Evolutionary conservation across 2,888 invertebrate species (phyloP).

Genomic region (Lepidonotus clava): DNA sequence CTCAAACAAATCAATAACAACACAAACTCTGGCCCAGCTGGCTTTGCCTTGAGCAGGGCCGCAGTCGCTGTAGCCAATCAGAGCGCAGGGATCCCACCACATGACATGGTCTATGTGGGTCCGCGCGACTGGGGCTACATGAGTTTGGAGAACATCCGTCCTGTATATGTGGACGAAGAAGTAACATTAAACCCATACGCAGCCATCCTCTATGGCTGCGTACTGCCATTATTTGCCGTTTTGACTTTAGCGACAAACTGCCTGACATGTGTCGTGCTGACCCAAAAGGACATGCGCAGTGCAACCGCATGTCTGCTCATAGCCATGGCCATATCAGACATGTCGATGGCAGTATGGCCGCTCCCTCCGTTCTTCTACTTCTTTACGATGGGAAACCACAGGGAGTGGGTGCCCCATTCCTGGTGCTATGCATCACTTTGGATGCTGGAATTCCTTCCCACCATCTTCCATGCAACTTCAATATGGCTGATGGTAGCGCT

Average conservation of each 20-base stretch:
- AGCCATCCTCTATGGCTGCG: neutral
- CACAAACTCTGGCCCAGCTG: neutral
- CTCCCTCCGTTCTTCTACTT: conserved; percentile 30
- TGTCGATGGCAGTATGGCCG: conserved; percentile 45
- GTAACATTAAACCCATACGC: neutral
- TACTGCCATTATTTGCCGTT: neutral
- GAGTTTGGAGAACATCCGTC: conserved; percentile 42
- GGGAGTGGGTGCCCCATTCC: conserved; percentile 18
- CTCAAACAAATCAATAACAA: neutral
- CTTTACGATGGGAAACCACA: neutral
- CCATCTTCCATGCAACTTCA: conserved; percentile 25
- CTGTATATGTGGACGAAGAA: neutral
- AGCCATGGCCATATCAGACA: conserved; percentile 19
- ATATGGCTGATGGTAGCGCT: conserved; percentile 41
- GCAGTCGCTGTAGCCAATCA: neutral
- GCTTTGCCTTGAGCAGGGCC: neutral
- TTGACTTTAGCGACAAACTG: conserved; percentile 2
- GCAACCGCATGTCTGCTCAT: conserved; percentile 17
- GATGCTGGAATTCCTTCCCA: conserved; percentile 45
- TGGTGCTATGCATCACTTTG: conserved; percentile 37
- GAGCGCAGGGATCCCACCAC: neutral
- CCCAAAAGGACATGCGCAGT: conserved; percentile 1
- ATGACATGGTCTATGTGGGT: neutral
- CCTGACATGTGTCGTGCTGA: neutral
- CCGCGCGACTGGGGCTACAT: conserved; percentile 33